Percentiles rank a stretch among this genome's conserved stretches.
Conservation (phyloP, 2,888 invertebrate genomes). For the Limnephilus auricula region DNA sequence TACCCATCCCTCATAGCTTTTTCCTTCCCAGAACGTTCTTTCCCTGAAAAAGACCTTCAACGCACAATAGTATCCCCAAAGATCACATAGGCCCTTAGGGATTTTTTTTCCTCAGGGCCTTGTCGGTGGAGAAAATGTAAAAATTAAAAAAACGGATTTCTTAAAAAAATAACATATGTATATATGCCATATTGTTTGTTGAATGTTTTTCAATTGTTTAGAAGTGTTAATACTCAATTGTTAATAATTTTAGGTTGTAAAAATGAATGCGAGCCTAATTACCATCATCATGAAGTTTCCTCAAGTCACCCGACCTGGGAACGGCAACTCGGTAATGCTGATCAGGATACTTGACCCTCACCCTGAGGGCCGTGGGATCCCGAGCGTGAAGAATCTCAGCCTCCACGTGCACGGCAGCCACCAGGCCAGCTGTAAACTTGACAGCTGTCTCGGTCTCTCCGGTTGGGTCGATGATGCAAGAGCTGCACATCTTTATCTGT, state of each 20-base stretch:
- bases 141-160: too few species aligned
- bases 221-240: background rate
- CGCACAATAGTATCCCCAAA: too few species aligned
- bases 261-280: background rate
- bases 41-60: too few species aligned
- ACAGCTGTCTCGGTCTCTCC: slow-evolving; percentile 87
- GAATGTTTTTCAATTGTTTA: background rate
- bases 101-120: too few species aligned
- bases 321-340: slow-evolving; percentile 90
- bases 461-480: slow-evolving; percentile 90
- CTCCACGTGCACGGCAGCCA: slow-evolving; percentile 91
- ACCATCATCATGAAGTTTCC: slow-evolving; percentile 79
- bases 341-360: slow-evolving; percentile 95
- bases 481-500: slow-evolving; percentile 88
- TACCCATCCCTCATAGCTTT: too few species aligned
- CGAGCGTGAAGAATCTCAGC: slow-evolving; percentile 90
- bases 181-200: too few species aligned
- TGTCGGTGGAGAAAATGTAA: too few species aligned
- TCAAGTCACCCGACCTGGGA: slow-evolving; percentile 87
- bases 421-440: slow-evolving; percentile 95
- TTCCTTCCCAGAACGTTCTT: too few species aligned
- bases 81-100: too few species aligned
- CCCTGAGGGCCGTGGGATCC: slow-evolving; percentile 84
- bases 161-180: too few species aligned
- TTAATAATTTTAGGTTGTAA: background rate